Evolutionary conservation across 2,113 vertebrate genomes (phyloP).

Genomic region (Murina feae): DNA sequence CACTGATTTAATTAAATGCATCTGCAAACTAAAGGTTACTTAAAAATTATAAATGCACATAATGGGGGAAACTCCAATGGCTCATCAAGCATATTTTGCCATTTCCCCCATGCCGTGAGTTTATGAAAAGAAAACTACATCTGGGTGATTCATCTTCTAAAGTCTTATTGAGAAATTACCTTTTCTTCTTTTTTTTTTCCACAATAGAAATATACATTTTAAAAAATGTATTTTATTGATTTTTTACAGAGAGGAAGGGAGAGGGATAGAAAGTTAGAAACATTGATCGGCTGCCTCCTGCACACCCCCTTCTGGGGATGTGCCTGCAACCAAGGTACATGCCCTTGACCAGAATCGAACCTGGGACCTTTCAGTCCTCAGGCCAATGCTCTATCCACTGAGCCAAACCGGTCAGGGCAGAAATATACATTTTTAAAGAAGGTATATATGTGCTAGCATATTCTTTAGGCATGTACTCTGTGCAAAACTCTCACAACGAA

Average conservation of each 20-base stretch:
- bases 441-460: not conserved
- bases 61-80: not conserved
- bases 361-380: no score
- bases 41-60: not conserved
- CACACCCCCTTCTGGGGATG: no score
- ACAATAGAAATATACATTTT: not conserved
- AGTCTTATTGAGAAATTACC: not conserved
- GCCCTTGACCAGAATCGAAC: no score
- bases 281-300: no score
- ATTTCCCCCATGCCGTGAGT: not conserved
- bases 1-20: constrained; percentile 31
- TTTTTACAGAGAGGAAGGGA: no score
- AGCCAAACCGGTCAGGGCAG: no score
- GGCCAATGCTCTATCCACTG: no score
- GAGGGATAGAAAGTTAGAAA: no score
- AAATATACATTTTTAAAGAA: not conserved
- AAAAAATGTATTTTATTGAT: no score
- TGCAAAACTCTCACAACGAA: not conserved
- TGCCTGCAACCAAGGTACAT: no score
- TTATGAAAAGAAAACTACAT: not conserved
- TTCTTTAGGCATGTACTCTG: not conserved
- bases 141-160: not conserved
- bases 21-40: not conserved
- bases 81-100: not conserved
- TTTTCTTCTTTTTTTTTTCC: not conserved